Evolutionary conservation across 2,113 vertebrate genomes (phyloP).

Genomic region (Uria aalge): DNA sequence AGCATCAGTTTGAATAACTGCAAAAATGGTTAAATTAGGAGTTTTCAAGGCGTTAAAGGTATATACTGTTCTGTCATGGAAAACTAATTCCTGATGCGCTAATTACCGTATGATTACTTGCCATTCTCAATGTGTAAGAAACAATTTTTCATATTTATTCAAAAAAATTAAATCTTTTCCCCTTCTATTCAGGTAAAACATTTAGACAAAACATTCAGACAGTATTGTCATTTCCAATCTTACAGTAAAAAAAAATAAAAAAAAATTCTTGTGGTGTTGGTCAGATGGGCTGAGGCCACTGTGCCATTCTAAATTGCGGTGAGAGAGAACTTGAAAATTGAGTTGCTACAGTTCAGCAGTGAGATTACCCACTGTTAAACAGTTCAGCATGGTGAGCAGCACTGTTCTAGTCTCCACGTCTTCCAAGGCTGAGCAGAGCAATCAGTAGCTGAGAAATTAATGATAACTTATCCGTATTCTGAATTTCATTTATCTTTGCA

Average conservation of each 20-base stretch:
- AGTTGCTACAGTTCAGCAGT: not conserved
- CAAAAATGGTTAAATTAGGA: not conserved
- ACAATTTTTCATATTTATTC: not conserved
- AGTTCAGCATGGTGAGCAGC: too few relatives aligned
- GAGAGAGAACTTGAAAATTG: not conserved
- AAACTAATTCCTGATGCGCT: fast-evolving
- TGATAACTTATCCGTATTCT: not conserved
- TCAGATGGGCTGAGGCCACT: not conserved
- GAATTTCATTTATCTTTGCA: not conserved
- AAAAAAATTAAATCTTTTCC: not conserved
- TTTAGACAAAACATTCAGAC: not conserved
- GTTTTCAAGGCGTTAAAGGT: not conserved
- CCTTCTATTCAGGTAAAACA: not conserved
- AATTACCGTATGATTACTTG: not conserved
- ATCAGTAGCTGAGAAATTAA: not conserved
- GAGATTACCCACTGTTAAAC: not conserved
- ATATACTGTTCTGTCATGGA: not conserved
- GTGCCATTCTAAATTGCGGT: fast-evolving
- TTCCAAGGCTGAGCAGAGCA: not conserved
- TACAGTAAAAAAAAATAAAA: not conserved
- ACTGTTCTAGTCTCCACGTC: not conserved
- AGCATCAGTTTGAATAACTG: not conserved
- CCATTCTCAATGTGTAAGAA: not conserved
- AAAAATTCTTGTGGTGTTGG: too few relatives aligned
- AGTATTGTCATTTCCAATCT: not conserved